Percentiles rank a stretch among this genome's conserved stretches.
These are phyloP conservation scores for Campoplex capitator DNA, from an alignment of 2,888 invertebrate genomes.

Conservation along the genomic window DNA sequence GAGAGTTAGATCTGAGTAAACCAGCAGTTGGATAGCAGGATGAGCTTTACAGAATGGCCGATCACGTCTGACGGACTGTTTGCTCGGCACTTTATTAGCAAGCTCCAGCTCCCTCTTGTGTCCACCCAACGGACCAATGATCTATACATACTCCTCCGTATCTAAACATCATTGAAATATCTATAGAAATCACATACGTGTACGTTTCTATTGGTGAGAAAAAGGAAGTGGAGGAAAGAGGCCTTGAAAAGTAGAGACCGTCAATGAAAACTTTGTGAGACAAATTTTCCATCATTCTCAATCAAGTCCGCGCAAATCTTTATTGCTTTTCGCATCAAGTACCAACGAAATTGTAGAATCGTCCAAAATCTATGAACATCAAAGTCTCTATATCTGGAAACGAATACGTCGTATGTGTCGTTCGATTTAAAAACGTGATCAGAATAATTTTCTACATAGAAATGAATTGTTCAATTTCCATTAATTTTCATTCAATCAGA, in stretches of 20 bases:
- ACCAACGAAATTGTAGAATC: background rate
- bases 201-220: constrained; percentile 6
- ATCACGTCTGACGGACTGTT: constrained; percentile 73
- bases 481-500: background rate
- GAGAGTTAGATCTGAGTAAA: constrained; percentile 41
- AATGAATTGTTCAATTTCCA: background rate
- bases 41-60: constrained; percentile 64
- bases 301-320: background rate
- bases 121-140: constrained; percentile 43
- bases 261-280: constrained; percentile 32
- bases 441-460: background rate
- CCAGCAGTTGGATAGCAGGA: constrained; percentile 52
- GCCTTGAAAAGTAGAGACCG: background rate
- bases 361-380: background rate
- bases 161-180: constrained; percentile 68
- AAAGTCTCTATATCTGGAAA: background rate
- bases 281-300: constrained; percentile 36
- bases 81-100: constrained; percentile 75
- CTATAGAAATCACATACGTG: constrained; percentile 24
- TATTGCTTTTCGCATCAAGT: constrained; percentile 23
- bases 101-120: constrained; percentile 51
- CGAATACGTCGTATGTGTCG: background rate
- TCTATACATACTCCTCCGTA: constrained; percentile 52
- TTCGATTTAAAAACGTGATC: background rate
- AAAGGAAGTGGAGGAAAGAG: background rate